These are phyloP conservation scores for Agrenia bidenticulata DNA, from an alignment of 2,888 invertebrate genomes.

Conservation along the genomic window DNA sequence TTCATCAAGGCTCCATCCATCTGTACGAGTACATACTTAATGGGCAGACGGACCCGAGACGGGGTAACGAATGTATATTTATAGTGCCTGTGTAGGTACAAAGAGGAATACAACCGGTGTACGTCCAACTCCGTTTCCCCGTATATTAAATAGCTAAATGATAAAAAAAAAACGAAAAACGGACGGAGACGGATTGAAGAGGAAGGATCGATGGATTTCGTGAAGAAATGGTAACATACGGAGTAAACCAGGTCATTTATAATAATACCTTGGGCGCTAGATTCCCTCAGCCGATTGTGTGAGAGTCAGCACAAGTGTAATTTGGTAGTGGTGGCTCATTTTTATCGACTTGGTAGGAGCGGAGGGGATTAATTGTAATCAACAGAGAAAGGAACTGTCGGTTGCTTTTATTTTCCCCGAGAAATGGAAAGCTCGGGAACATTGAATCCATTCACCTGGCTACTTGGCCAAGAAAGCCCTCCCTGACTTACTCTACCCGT, in stretches of 20 bases:
- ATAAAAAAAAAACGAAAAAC: too few species aligned
- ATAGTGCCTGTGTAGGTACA: too few species aligned
- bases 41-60: too few species aligned
- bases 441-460: slow-evolving; percentile 12
- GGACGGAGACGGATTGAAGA: neutral
- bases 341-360: slow-evolving; percentile 21
- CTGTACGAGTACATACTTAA: too few species aligned
- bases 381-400: slow-evolving; percentile 17
- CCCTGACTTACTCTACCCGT: too few species aligned
- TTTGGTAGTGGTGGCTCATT: slow-evolving; percentile 23
- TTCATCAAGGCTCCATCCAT: too few species aligned
- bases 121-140: too few species aligned
- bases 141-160: too few species aligned
- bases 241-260: slow-evolving; percentile 8
- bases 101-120: too few species aligned
- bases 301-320: slow-evolving; percentile 20
- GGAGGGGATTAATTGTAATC: slow-evolving; percentile 25
- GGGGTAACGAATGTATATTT: too few species aligned
- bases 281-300: neutral
- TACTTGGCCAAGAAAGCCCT: too few species aligned
- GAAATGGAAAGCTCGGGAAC: neutral
- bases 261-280: slow-evolving; percentile 10
- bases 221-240: neutral
- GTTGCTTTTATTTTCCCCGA: slow-evolving; percentile 14
- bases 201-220: neutral